Evolutionary conservation across 2,888 invertebrate species (phyloP).

Genomic region (Lycocerus yunnanus): DNA sequence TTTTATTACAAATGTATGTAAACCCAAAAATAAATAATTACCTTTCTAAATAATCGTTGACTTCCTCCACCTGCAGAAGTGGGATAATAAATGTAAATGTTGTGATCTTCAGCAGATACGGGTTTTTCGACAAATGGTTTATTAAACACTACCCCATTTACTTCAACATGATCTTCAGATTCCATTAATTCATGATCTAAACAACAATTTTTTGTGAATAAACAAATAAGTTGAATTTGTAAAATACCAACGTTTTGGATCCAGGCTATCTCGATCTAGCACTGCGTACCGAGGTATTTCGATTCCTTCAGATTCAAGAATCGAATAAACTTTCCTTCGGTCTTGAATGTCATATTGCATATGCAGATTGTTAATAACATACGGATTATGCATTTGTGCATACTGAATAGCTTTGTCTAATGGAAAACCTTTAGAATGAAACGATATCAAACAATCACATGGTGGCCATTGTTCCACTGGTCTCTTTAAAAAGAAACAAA

Average conservation of each 20-base stretch:
- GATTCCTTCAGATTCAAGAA: slow-evolving; percentile 91
- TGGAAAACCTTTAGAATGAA: slow-evolving; percentile 98
- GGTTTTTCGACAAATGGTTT: slow-evolving; percentile 99
- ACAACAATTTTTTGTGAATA: background rate
- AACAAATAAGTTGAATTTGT: background rate
- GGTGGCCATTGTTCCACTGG: slow-evolving; percentile 98
- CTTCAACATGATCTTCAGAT: slow-evolving; percentile 96
- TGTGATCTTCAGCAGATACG: slow-evolving; percentile 98
- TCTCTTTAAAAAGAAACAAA: slow-evolving; percentile 62
- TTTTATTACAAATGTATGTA: background rate
- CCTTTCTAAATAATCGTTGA: slow-evolving; percentile 96
- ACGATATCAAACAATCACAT: slow-evolving; percentile 97
- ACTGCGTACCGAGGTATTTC: slow-evolving; percentile 98
- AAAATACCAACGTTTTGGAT: slow-evolving; percentile 79
- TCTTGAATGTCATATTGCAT: slow-evolving; percentile 99
- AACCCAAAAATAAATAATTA: slow-evolving; percentile 49
- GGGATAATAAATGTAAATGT: slow-evolving; percentile 99
- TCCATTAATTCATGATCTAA: slow-evolving; percentile 90
- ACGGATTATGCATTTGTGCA: slow-evolving; percentile 90
- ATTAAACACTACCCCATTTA: slow-evolving; percentile 92
- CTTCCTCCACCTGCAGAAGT: slow-evolving; percentile 98
- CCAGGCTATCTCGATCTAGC: slow-evolving; percentile 89
- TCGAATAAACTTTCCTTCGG: slow-evolving; percentile 92
- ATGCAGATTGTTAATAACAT: slow-evolving; percentile 96
- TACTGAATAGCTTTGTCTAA: slow-evolving; percentile 97